Evolutionary conservation across 2,797 vertebrate genomes (phyloP), one percentile per base, ranked within the genome.

Genomic region (Ptychobarbus kaznakovi): DNA sequence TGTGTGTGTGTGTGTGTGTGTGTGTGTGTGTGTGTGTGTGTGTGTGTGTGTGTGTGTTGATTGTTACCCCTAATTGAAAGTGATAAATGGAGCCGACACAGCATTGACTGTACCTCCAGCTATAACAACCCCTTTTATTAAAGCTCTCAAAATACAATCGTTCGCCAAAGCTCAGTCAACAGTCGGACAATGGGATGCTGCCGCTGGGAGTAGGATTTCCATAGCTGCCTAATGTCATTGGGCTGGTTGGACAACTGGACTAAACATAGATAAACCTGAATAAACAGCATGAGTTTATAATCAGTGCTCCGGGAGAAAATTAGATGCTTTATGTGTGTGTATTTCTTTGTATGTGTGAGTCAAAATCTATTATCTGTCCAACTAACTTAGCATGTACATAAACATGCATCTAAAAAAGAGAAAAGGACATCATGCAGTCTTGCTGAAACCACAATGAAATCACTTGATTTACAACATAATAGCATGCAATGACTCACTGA

Each of bases 91-190:
- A 73, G 81, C 35, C 66, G 69, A 18, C 72, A 73, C 84, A 87
- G 73, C 75, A 91, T 91, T 92, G 87, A 89, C 75, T 85, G 56
- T 79, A 66, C 88, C 42, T 78, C 82, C 86, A 89, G 87, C 87
- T 90, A 89, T 82, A 92, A 86, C 86, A 89, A 80, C 12, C 90
- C 82, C 63, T 46, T 87, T 9, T 49, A 90, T 65, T 75, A 84
- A 83, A 89, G 90, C 79, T 61, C 80, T 73, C 78, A 83, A 86
- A 90, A 90, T 88, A 89, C 89, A 92, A 89, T 91, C 86, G 88
- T 84, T 87, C 81, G 69, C 49, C 89, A 92, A 92, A 93, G 91
- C 93, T 93, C 88, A 92, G 90, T 83, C 77, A 89, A 83, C 89
- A 89, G 87, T 80, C 85, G 87, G 91, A 94, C 93, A 94, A 94